These are phyloP conservation scores for Pagrus major DNA, from an alignment of 2,113 vertebrate genomes.

Conservation along the genomic window DNA sequence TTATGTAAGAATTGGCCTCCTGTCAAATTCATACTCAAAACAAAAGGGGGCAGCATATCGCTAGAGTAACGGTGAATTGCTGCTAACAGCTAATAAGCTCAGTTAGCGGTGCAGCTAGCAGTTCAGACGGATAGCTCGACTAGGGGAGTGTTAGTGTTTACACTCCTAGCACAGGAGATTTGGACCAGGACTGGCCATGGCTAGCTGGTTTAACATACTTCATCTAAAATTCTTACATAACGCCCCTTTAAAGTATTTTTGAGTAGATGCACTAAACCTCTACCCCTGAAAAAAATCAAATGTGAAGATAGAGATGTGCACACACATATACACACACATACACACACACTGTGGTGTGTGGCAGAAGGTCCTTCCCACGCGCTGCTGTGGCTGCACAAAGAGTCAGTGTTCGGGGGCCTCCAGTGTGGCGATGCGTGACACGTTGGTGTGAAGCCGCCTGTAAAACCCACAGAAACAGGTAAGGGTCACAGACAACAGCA, in stretches of 20 bases:
- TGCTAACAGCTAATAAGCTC: too few relatives aligned
- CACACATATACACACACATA: constrained; percentile 26
- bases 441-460: constrained; percentile 74
- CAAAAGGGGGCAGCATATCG: too few relatives aligned
- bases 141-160: too few relatives aligned
- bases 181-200: too few relatives aligned
- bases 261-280: not conserved
- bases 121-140: too few relatives aligned
- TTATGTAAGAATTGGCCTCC: too few relatives aligned
- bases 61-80: too few relatives aligned
- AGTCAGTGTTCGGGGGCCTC: constrained; percentile 78
- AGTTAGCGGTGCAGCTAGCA: too few relatives aligned
- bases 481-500: constrained; percentile 79
- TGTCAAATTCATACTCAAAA: too few relatives aligned
- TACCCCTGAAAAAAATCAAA: constrained; percentile 59
- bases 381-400: constrained; percentile 67
- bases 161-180: too few relatives aligned
- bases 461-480: constrained; percentile 79
- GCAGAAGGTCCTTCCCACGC: constrained; percentile 64
- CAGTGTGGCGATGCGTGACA: constrained; percentile 73
- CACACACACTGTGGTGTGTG: constrained; percentile 36
- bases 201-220: too few relatives aligned
- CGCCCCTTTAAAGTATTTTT: not conserved
- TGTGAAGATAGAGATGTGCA: constrained; percentile 24
- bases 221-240: too few relatives aligned